These are phyloP conservation scores for Gymnocephalus cernua DNA, from an alignment of 2,113 vertebrate species.

Conservation along the genomic window DNA sequence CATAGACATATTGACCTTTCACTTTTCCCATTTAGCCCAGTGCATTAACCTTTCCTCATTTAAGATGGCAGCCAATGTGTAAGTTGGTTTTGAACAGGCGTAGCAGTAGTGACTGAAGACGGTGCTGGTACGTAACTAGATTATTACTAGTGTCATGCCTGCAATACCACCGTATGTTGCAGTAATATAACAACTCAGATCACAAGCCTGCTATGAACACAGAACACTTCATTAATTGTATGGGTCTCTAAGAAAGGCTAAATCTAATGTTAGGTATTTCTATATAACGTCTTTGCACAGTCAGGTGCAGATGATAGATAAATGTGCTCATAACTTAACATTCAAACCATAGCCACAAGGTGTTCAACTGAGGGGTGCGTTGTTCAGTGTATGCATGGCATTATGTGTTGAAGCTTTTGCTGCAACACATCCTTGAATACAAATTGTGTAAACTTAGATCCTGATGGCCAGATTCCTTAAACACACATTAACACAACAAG, in stretches of 20 bases:
- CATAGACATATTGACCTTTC: neutral
- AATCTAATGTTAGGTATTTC: neutral
- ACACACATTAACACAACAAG: neutral
- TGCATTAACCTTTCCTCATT: neutral
- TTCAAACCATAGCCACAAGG: too few species aligned
- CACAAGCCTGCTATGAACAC: neutral
- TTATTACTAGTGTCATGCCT: neutral
- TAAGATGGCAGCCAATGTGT: neutral
- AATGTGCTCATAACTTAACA: neutral
- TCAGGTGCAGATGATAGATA: slow-evolving; percentile 16
- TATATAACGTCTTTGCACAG: neutral
- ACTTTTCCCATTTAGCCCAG: neutral
- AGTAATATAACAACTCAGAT: neutral
- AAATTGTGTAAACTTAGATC: neutral
- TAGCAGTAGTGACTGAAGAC: neutral
- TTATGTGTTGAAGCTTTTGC: neutral
- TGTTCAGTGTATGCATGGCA: neutral
- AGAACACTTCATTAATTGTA: neutral
- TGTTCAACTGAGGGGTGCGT: too few species aligned
- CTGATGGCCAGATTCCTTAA: neutral
- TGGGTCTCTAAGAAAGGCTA: neutral
- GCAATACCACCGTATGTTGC: neutral
- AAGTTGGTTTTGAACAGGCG: neutral
- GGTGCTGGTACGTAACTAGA: neutral
- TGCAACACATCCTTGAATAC: neutral